phyloP scores from a whole-genome alignment of 2,888 invertebrate species.

The Drosophila affinis region DNA sequence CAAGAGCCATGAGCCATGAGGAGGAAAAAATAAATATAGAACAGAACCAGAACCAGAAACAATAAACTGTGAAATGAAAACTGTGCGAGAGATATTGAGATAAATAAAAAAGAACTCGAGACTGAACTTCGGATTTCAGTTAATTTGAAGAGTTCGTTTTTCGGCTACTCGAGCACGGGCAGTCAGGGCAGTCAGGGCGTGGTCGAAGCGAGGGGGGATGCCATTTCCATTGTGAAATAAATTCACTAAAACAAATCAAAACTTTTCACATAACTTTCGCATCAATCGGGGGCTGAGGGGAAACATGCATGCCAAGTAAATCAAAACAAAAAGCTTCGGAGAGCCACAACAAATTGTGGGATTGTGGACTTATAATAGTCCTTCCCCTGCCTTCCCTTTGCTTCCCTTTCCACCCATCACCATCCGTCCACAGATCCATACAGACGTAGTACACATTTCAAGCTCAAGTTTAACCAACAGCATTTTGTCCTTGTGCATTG shows the following conservation, averaged over 20 bases:
- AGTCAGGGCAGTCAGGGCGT: too few species aligned
- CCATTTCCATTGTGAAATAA: constrained; percentile 59
- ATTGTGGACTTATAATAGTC: constrained; percentile 57
- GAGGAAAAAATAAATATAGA: constrained; percentile 17
- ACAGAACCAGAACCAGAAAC: constrained; percentile 22
- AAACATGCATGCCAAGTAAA: constrained; percentile 58
- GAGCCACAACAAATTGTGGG: constrained; percentile 37
- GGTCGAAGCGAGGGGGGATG: constrained; percentile 17
- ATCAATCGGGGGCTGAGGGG: constrained; percentile 53
- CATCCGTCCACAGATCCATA: constrained; percentile 12
- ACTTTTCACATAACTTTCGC: constrained; percentile 79
- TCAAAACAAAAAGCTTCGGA: constrained; percentile 47
- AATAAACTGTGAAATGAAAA: constrained; percentile 35
- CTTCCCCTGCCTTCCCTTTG: too few species aligned
- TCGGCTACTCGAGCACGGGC: constrained; percentile 23
- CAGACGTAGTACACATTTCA: constrained; percentile 52
- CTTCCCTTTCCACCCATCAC: neutral
- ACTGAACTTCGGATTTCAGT: constrained; percentile 63
- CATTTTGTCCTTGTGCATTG: constrained; percentile 38
- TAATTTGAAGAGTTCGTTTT: constrained; percentile 60
- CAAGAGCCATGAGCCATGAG: constrained; percentile 1
- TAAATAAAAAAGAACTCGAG: constrained; percentile 38
- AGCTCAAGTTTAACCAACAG: constrained; percentile 61
- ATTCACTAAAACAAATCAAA: constrained; percentile 79
- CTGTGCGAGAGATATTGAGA: constrained; percentile 44